Conservation (phyloP, 2,888 invertebrate genomes). For the Margaritifera margaritifera region DNA sequence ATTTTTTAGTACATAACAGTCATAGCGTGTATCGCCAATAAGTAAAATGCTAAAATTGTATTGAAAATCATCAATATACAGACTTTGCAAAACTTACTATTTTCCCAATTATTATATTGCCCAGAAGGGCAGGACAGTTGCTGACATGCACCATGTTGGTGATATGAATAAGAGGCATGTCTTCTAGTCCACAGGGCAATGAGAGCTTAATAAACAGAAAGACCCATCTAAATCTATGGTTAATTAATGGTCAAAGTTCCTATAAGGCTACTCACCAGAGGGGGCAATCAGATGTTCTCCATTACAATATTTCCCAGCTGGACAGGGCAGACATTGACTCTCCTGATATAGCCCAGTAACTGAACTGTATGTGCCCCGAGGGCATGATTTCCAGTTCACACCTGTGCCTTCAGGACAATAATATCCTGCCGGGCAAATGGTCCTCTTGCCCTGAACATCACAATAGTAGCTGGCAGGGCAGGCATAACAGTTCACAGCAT, state of each 20-base stretch:
- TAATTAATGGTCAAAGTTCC: too few relatives aligned
- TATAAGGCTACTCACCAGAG: slow-evolving; percentile 48
- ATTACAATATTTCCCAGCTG: slow-evolving; percentile 66
- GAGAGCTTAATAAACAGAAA: not conserved
- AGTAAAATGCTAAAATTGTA: too few relatives aligned
- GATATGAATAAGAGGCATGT: not conserved
- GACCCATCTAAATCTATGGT: not conserved
- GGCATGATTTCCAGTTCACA: slow-evolving; percentile 66
- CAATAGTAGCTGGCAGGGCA: slow-evolving; percentile 71
- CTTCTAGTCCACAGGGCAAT: not conserved
- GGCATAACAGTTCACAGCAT: slow-evolving; percentile 60
- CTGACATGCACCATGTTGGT: not conserved
- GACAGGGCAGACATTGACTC: slow-evolving; percentile 66
- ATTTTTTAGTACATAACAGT: too few relatives aligned
- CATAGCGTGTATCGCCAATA: too few relatives aligned
- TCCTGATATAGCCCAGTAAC: slow-evolving; percentile 55
- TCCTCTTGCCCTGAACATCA: slow-evolving; percentile 53
- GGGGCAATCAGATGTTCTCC: slow-evolving; percentile 60
- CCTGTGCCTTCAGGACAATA: slow-evolving; percentile 69
- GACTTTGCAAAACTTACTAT: too few relatives aligned
- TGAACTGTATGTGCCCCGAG: slow-evolving; percentile 68
- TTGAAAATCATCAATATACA: too few relatives aligned
- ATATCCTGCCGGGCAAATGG: slow-evolving; percentile 65
- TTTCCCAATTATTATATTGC: too few relatives aligned
- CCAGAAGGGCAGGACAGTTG: too few relatives aligned